Conservation (phyloP, 2,797 vertebrate genomes). For the Streptopelia turtur region DNA sequence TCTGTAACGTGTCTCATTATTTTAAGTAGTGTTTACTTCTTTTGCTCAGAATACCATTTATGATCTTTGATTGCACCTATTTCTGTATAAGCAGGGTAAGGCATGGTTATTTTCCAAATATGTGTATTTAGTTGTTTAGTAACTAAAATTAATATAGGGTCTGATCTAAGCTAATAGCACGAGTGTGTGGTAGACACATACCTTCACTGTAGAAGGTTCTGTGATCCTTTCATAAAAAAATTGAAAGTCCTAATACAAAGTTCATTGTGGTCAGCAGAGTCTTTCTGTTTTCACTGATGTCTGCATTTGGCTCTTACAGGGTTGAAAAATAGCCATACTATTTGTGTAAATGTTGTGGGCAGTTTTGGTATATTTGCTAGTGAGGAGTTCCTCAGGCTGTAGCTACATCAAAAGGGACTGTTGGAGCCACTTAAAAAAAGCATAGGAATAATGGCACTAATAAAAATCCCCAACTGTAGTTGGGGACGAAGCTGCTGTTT, state of each 20-base stretch:
- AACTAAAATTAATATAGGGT: background rate
- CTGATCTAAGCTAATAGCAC: background rate
- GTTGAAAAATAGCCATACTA: background rate
- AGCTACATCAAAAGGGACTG: background rate
- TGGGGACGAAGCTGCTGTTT: background rate
- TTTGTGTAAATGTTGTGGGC: background rate
- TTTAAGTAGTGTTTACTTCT: constrained; percentile 59
- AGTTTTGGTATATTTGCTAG: background rate
- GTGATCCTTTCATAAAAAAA: background rate
- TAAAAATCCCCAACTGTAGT: background rate
- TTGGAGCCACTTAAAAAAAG: background rate
- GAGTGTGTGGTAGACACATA: background rate
- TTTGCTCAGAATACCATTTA: constrained; percentile 23
- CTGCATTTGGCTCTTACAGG: background rate
- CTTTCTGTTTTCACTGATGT: background rate
- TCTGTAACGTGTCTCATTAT: constrained; percentile 36
- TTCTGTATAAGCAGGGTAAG: background rate
- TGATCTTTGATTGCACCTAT: background rate
- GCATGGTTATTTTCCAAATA: background rate
- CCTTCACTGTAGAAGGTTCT: background rate
- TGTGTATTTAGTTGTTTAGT: background rate
- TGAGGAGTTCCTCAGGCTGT: background rate
- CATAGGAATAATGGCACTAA: background rate
- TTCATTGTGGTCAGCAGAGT: background rate
- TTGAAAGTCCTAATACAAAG: background rate